Percentiles rank a stretch among this genome's conserved stretches.
phyloP scores from a whole-genome alignment of 2,113 vertebrate species.

The Oncorhynchus masou region DNA sequence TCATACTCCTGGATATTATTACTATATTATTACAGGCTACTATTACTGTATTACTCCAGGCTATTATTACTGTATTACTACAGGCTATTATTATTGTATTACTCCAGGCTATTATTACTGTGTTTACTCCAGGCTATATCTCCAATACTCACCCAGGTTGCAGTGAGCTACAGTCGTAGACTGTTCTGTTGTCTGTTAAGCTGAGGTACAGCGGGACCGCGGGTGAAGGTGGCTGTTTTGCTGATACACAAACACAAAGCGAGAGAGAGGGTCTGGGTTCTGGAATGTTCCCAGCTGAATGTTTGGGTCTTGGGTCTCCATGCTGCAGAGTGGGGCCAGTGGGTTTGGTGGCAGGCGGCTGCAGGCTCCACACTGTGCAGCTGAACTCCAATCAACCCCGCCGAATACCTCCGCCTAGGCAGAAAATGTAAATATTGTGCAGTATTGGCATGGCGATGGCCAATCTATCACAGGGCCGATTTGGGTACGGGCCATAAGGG shows the following conservation, averaged over 20 bases:
- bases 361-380: constrained; percentile 83
- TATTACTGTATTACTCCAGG: too few species aligned
- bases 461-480: constrained; percentile 83
- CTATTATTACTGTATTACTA: too few species aligned
- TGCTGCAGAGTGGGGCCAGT: constrained; percentile 3
- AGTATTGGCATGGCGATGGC: constrained; percentile 81
- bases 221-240: constrained; percentile 47
- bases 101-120: too few species aligned
- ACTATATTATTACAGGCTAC: too few species aligned
- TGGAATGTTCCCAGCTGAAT: constrained; percentile 79
- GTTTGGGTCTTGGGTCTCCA: constrained; percentile 83
- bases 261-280: constrained; percentile 35
- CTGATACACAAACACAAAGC: constrained; percentile 45
- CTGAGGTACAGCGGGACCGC: constrained; percentile 1
- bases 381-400: constrained; percentile 90
- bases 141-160: constrained; percentile 9
- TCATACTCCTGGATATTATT: too few species aligned
- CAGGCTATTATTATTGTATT: too few species aligned
- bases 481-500: constrained; percentile 47
- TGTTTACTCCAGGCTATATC: not conserved
- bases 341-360: constrained; percentile 13
- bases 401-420: constrained; percentile 83
- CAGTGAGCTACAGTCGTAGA: constrained; percentile 14
- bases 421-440: constrained; percentile 97
- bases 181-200: constrained; percentile 25